These are phyloP conservation scores for Chloroceryle amazona DNA, from an alignment of 2,797 vertebrate species.

Conservation along the genomic window DNA sequence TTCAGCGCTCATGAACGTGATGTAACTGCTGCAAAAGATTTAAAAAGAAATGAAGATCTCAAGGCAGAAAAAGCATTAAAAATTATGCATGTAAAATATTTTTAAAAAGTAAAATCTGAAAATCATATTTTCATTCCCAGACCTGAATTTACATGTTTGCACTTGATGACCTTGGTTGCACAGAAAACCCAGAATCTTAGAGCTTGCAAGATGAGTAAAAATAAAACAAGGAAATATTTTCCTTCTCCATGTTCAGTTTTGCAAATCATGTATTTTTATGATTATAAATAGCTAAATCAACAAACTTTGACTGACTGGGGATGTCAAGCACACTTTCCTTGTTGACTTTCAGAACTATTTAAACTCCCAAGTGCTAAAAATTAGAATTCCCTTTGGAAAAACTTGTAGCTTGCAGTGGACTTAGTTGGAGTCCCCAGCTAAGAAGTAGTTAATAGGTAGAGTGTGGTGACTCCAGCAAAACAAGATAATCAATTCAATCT, in stretches of 20 bases:
- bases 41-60: neutral
- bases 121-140: neutral
- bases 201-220: conserved; percentile 21
- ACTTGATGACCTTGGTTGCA: neutral
- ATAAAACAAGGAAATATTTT: conserved; percentile 54
- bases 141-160: neutral
- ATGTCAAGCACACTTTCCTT: conserved; percentile 35
- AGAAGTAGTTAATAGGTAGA: conserved; percentile 57
- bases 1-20: neutral
- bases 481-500: conserved; percentile 66
- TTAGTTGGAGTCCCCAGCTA: neutral
- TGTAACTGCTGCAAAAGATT: neutral
- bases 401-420: neutral
- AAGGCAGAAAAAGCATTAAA: neutral
- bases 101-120: neutral
- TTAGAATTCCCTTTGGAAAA: conserved; percentile 44
- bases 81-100: neutral
- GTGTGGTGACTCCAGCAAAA: conserved; percentile 41
- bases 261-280: conserved; percentile 34
- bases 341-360: conserved; percentile 53
- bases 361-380: conserved; percentile 45
- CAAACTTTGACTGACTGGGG: conserved; percentile 34
- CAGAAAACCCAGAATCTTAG: neutral
- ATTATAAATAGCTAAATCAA: conserved; percentile 69
- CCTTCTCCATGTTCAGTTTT: conserved; percentile 43